These are phyloP conservation scores for Ochropacha duplaris DNA, from an alignment of 2,888 invertebrate species.

Conservation along the genomic window DNA sequence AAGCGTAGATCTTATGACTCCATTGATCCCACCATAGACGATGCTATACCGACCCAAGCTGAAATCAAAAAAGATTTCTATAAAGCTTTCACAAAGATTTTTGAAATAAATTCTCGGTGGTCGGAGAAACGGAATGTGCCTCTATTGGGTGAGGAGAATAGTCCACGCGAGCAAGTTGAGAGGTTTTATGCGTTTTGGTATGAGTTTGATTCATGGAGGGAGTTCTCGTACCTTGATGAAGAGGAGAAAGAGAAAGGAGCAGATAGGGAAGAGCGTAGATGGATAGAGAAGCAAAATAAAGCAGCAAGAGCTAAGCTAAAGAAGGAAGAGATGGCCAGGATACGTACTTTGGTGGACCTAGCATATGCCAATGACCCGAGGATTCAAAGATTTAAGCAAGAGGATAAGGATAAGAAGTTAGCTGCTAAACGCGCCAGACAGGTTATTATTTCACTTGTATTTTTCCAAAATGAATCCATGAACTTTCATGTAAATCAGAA, in stretches of 20 bases:
- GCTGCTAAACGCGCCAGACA: conserved; percentile 95
- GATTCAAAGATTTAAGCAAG: conserved; percentile 95
- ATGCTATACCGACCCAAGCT: conserved; percentile 89
- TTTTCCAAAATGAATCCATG: neutral
- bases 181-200: conserved; percentile 99
- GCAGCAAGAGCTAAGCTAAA: conserved; percentile 95
- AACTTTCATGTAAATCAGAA: too few relatives aligned
- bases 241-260: conserved; percentile 99
- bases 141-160: conserved; percentile 88
- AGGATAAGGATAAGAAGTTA: conserved; percentile 94
- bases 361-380: conserved; percentile 97
- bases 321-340: conserved; percentile 97
- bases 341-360: conserved; percentile 95
- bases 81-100: conserved; percentile 85
- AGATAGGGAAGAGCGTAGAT: conserved; percentile 96
- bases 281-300: conserved; percentile 99
- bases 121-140: conserved; percentile 95
- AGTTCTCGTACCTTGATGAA: conserved; percentile 99
- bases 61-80: conserved; percentile 93
- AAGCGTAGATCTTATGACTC: conserved; percentile 97
- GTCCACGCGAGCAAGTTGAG: conserved; percentile 93
- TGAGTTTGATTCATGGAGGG: conserved; percentile 99
- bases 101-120: conserved; percentile 94
- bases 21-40: conserved; percentile 97
- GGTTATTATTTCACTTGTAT: conserved; percentile 49